Base-by-base conservation (phyloP, 2,113 vertebrate species). In the Odontesthes bonariensis region DNA sequence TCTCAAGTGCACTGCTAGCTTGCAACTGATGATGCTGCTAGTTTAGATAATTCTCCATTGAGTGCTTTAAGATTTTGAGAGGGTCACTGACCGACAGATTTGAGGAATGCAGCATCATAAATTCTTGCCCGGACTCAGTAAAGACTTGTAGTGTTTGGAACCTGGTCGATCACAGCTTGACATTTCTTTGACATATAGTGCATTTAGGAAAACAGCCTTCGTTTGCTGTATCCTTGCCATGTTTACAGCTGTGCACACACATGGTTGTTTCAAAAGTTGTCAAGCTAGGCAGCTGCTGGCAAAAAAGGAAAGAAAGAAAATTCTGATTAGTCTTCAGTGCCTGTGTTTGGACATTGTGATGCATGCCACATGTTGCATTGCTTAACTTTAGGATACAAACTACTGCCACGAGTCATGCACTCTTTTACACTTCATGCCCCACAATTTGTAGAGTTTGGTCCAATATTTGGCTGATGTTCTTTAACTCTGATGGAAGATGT, bases 51-150 rank as follows among this genome's bases (percentile, higher is more conserved):
- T 47, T 47, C 4, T 47, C 44, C 44, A 17, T 16, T 47, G 17
- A 47, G 13, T 61, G 23, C 19, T 31, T 65, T 47, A 11, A 22
- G 4, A 54, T 63, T 63, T 77, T 32, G 16, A 56, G 31, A 14
- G 32, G 9, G 8, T 38, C 22, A 27, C 23, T 8, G 40, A 8
- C 27, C 31, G 42, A 62, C 57, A 44, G 10, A 51, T 27, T n/a
- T 11, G 33, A 14, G 32, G 27, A 56, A 49, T 49, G 20, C 2
- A 2, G 33, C 10, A 44, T 35, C 44, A 53, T 64, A 7, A 5
- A 14, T 52, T 75, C 38, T 44, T 57, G 51, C 22, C 2, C 4
- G 20, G 55, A 17, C 46, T 59, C 3, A 35, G 7, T 52, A n/a
- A 17, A 52, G 46, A 40, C 20, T 6, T 47, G 44, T 47, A 16